Conservation (phyloP, 2,888 invertebrate species). For the Emesis furor region DNA sequence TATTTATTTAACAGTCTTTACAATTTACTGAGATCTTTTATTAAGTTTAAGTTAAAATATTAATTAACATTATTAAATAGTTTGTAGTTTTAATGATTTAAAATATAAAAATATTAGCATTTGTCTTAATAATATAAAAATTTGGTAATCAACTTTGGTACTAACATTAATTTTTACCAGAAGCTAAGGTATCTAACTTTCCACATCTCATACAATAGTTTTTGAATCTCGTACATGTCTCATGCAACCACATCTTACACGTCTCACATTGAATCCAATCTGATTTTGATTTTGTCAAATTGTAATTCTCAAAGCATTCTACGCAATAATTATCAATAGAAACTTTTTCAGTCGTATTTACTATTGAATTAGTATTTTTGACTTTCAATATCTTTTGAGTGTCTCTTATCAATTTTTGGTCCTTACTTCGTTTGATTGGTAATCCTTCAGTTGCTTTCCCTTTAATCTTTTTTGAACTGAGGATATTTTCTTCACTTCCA, state of each 20-base stretch:
- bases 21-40: conserved; percentile 50
- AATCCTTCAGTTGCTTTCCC: conserved; percentile 56
- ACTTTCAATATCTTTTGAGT: conserved; percentile 65
- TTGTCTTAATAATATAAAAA: conserved; percentile 43
- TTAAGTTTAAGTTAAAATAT: conserved; percentile 27
- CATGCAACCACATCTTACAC: conserved; percentile 56
- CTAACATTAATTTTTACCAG: conserved; percentile 55
- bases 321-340: conserved; percentile 56
- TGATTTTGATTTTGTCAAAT: conserved; percentile 59
- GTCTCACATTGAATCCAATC: conserved; percentile 60
- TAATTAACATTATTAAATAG: conserved; percentile 34
- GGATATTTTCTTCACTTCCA: conserved; percentile 57
- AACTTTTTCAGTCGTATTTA: conserved; percentile 50
- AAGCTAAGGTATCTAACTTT: conserved; percentile 48
- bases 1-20: conserved; percentile 39
- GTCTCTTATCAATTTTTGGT: conserved; percentile 54
- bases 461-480: conserved; percentile 51
- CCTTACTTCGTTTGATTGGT: conserved; percentile 47
- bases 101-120: conserved; percentile 42
- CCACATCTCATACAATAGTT: conserved; percentile 63
- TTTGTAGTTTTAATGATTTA: conserved; percentile 26
- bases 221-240: conserved; percentile 51
- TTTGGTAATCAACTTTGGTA: conserved; percentile 52
- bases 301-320: conserved; percentile 67
- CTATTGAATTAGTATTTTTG: conserved; percentile 57